These are phyloP conservation scores for Heliconius erato DNA, from an alignment of 2,888 invertebrate species.

Conservation along the genomic window DNA sequence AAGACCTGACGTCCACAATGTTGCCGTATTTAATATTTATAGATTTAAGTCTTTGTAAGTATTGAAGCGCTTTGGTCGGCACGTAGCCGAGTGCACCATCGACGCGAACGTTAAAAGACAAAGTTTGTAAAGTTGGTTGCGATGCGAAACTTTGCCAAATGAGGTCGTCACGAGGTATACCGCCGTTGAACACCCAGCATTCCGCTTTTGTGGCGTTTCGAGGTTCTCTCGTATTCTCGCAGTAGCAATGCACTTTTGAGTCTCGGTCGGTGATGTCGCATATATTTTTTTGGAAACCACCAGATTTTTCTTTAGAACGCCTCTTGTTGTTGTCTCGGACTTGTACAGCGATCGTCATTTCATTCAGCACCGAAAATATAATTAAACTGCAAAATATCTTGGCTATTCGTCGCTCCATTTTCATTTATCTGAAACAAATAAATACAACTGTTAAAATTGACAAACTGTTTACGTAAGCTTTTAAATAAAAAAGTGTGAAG, in stretches of 20 bases:
- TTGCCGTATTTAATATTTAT: constrained; percentile 90
- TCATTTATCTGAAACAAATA: constrained; percentile 78
- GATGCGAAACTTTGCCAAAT: constrained; percentile 91
- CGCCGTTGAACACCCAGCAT: constrained; percentile 91
- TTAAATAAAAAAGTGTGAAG: constrained; percentile 27
- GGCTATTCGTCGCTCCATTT: constrained; percentile 77
- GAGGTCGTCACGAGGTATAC: constrained; percentile 88
- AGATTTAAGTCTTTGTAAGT: constrained; percentile 88
- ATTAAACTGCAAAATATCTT: constrained; percentile 78
- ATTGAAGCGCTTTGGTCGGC: constrained; percentile 89
- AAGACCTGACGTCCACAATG: constrained; percentile 88
- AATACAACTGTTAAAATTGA: constrained; percentile 10
- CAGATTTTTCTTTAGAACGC: constrained; percentile 78
- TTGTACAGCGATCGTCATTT: constrained; percentile 81
- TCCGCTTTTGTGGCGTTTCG: constrained; percentile 89
- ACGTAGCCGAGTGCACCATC: constrained; percentile 89
- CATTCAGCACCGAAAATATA: constrained; percentile 78
- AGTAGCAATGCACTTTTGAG: constrained; percentile 89
- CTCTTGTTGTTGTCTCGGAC: constrained; percentile 79
- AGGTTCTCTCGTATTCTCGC: constrained; percentile 85
- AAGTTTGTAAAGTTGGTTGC: constrained; percentile 89
- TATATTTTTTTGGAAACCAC: constrained; percentile 84
- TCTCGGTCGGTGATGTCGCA: constrained; percentile 85
- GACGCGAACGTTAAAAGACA: constrained; percentile 90
- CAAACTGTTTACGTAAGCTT: constrained; percentile 5